These are phyloP conservation scores for Circaetus cinerascens DNA, from an alignment of 2,113 vertebrate species.

Conservation along the genomic window DNA sequence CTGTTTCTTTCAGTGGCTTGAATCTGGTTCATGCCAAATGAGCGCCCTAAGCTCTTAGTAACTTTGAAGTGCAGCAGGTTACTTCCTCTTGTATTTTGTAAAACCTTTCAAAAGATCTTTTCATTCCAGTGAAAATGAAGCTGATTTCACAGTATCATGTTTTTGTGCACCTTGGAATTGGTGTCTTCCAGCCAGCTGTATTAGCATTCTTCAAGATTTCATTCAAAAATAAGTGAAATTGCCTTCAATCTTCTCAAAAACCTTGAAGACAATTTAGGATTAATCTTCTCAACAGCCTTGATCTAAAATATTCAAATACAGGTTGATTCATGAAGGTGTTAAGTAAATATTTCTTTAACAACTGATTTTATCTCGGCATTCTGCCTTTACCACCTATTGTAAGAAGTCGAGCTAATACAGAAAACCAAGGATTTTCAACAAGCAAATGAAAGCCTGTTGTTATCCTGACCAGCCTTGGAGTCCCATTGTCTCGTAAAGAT, in stretches of 20 bases:
- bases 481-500: neutral
- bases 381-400: neutral
- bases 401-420: neutral
- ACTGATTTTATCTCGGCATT: neutral
- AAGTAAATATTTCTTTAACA: neutral
- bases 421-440: neutral
- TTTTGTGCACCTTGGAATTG: neutral
- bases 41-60: neutral
- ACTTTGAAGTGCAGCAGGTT: conserved; percentile 4
- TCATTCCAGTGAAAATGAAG: neutral
- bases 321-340: neutral
- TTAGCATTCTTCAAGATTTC: neutral
- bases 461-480: neutral
- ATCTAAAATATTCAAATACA: neutral
- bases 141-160: neutral
- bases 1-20: neutral
- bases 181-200: neutral
- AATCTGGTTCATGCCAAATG: conserved; percentile 12
- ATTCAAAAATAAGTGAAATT: neutral
- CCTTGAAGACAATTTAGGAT: neutral
- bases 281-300: neutral
- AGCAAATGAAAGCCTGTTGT: neutral
- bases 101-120: conserved; percentile 29
- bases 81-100: neutral
- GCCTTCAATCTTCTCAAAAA: neutral